A percentile compares a stretch with the other conserved stretches of the same genome.
These are phyloP conservation scores for Dryobates pubescens DNA, from an alignment of 2,797 vertebrate genomes.

Conservation along the genomic window DNA sequence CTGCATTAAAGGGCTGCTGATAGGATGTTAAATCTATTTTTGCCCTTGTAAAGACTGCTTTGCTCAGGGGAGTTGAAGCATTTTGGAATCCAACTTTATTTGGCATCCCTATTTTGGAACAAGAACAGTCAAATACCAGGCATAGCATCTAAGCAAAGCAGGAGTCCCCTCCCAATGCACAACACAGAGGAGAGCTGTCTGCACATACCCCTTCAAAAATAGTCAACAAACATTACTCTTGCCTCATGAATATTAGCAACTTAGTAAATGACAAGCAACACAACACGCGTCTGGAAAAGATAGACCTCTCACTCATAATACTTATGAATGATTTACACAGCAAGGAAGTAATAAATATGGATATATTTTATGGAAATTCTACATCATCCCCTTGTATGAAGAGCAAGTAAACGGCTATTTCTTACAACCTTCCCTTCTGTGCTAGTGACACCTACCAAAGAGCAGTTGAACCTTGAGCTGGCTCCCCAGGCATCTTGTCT, in stretches of 20 bases:
- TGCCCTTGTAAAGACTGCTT: constrained; percentile 33
- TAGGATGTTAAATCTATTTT: constrained; percentile 23
- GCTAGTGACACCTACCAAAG: neutral
- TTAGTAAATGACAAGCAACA: neutral
- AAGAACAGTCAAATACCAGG: constrained; percentile 37
- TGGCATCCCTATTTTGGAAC: constrained; percentile 43
- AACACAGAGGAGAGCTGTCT: neutral
- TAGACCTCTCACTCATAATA: neutral
- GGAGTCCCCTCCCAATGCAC: neutral
- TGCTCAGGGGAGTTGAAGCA: neutral
- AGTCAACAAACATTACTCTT: neutral
- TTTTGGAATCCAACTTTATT: constrained; percentile 49
- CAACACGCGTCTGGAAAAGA: neutral
- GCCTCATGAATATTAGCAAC: neutral
- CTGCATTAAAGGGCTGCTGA: neutral
- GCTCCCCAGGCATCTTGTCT: neutral
- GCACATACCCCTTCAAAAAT: neutral
- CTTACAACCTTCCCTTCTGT: neutral
- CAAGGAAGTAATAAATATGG: neutral
- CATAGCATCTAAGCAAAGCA: neutral
- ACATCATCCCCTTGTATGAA: neutral
- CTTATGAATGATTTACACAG: neutral
- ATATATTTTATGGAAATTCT: neutral
- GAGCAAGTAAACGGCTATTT: neutral
- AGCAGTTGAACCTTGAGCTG: neutral